These are phyloP conservation scores for Triops longicaudatus DNA, from an alignment of 1,140 invertebrate genomes.

Conservation along the genomic window DNA sequence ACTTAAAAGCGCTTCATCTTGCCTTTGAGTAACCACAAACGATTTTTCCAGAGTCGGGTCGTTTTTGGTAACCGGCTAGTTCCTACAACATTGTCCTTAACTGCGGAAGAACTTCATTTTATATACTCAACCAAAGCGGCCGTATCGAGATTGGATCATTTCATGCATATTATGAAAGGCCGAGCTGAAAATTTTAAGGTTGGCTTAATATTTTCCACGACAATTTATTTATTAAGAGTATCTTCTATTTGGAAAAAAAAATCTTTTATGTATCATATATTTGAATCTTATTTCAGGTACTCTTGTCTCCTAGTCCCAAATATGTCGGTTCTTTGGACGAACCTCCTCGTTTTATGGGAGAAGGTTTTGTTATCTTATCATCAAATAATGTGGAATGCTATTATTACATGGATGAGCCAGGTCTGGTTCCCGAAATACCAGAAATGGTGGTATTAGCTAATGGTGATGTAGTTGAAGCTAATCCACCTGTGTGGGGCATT, in stretches of 20 bases:
- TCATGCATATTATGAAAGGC: slow-evolving; percentile 93
- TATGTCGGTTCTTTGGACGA: slow-evolving; percentile 89
- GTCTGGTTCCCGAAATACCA: slow-evolving; percentile 77
- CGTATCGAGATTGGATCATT: slow-evolving; percentile 81
- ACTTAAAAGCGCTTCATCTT: slow-evolving; percentile 13
- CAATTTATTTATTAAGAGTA: slow-evolving; percentile 27
- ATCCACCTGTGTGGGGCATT: slow-evolving; percentile 86
- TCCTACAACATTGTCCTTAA: slow-evolving; percentile 84
- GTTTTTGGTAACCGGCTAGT: slow-evolving; percentile 95
- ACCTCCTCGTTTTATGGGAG: slow-evolving; percentile 93
- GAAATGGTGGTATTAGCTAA: slow-evolving; percentile 83
- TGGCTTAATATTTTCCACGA: slow-evolving; percentile 31
- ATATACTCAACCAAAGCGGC: slow-evolving; percentile 92
- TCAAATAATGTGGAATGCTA: slow-evolving; percentile 90
- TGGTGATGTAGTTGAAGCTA: slow-evolving; percentile 82
- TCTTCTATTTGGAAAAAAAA: too few species aligned
- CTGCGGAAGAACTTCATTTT: slow-evolving; percentile 88
- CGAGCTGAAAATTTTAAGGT: slow-evolving; percentile 88
- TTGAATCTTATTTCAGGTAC: slow-evolving; percentile 47
- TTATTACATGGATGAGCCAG: slow-evolving; percentile 93
- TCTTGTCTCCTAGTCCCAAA: slow-evolving; percentile 85
- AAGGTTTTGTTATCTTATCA: slow-evolving; percentile 94
- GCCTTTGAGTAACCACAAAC: slow-evolving; percentile 2
- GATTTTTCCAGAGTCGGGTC: slow-evolving; percentile 60
- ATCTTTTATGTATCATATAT: not conserved